Evolutionary conservation across 2,888 invertebrate species (phyloP).

Genomic region (Erpobdella octoculata): DNA sequence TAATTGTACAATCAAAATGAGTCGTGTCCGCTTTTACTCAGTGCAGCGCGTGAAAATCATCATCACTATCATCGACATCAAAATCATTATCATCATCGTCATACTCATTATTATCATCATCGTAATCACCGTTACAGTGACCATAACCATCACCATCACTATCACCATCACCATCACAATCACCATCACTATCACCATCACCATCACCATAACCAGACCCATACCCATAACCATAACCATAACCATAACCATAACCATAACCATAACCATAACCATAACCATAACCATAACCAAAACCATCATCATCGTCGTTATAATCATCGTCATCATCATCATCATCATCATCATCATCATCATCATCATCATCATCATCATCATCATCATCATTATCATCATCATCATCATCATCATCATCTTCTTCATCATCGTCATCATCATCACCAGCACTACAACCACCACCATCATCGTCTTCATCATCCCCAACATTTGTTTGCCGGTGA

Average conservation of each 20-base stretch:
- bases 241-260: background rate
- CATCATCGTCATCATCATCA: slow-evolving; percentile 13
- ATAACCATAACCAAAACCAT: background rate
- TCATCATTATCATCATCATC: slow-evolving; percentile 15
- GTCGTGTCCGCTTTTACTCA: too few relatives aligned
- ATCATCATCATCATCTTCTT: slow-evolving; percentile 3
- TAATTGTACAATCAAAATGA: too few relatives aligned
- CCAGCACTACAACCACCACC: background rate
- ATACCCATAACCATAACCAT: background rate
- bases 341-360: background rate
- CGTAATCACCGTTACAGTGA: too few relatives aligned
- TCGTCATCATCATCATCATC: background rate
- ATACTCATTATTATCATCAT: too few relatives aligned
- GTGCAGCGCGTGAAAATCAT: too few relatives aligned
- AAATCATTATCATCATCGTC: too few relatives aligned
- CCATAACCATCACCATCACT: too few relatives aligned
- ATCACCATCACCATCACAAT: too few relatives aligned
- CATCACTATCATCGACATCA: too few relatives aligned
- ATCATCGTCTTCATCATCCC: slow-evolving; percentile 20
- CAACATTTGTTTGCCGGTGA: too few relatives aligned
- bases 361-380: background rate
- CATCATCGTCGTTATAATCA: background rate
- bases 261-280: background rate
- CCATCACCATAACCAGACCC: background rate
- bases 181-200: background rate